phyloP scores from a whole-genome alignment of 2,113 vertebrate genomes.

The Strix aluco region DNA sequence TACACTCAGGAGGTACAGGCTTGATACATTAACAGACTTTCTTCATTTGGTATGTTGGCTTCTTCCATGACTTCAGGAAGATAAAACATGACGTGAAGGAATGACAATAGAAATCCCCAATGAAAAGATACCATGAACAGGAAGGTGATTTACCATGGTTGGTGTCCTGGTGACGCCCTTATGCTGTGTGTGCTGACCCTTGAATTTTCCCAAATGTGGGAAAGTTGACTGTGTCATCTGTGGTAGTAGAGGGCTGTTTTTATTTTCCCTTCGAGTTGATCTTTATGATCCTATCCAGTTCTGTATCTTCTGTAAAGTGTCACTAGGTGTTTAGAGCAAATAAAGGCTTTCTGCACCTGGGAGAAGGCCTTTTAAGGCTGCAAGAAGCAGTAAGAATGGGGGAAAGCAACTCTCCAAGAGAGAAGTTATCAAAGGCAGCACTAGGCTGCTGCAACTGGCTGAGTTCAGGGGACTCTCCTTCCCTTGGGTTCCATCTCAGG shows the following conservation, averaged over 20 bases:
- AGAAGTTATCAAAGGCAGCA: background rate
- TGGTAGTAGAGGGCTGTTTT: background rate
- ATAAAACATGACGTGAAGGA: background rate
- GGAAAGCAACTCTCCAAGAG: background rate
- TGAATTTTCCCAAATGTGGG: background rate
- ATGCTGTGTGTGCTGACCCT: background rate
- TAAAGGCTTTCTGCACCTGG: background rate
- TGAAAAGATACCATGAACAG: background rate
- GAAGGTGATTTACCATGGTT: background rate
- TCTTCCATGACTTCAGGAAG: background rate
- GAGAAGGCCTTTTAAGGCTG: background rate
- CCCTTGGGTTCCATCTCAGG: background rate
- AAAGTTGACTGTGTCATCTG: background rate
- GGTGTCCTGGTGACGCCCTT: background rate
- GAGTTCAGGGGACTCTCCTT: background rate
- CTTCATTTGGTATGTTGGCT: background rate
- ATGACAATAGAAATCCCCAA: background rate
- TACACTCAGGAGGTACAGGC: background rate
- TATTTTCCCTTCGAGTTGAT: background rate
- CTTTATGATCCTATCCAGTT: background rate
- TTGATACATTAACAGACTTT: background rate
- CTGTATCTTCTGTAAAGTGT: background rate
- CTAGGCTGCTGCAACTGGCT: background rate
- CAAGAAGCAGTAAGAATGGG: background rate
- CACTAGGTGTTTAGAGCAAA: background rate